Base-by-base conservation (phyloP, 2,113 vertebrate species). In the Arenaria interpres region DNA sequence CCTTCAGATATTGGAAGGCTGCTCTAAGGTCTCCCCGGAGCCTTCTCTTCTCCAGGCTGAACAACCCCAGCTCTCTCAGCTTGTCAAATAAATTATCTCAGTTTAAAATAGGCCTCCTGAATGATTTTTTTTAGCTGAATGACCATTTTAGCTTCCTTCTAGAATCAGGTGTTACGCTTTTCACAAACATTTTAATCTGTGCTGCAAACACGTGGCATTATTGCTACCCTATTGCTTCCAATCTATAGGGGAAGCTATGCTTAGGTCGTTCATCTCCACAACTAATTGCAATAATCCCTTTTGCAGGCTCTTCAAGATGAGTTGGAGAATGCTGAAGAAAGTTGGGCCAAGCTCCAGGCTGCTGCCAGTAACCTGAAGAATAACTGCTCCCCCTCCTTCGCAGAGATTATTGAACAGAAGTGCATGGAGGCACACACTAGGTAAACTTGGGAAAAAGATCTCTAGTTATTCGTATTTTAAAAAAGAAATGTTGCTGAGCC, bases 271-370 rank as follows among this genome's bases (percentile, higher is more conserved):
- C 32, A 27, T 62, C 35, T 71, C 11, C 50, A 68, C 64, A 90
- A 39, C 48, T 92, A 48, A 77, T 76, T n/a, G 20, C 60, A 33
- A 7, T 75, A 21, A 66, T 93, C 7, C 35, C 17, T 92, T 73
- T n/a, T 94, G 27, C 95, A 99, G 99, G 76, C 85, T 88, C 97
- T 99, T 86, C 98, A 97, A 20, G 97, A 98, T 16, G 98, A 99
- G 91, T 96, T 96, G 0, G 98, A 98, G 87, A 97, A 64, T 45
- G 90, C 71, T 27, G 98, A 98, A 90, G 89, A 93, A 32, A 96
- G 89, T 3, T 99, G 99, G 99, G 97, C 97, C 45, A 95, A 96
- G 54, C 97, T 99, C 59, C 94, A 90, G 75, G 81, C 88, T 82
- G 94, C 90, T 53, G 71, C 97, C 33, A 74, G 74, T 43, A 92